phyloP scores from a whole-genome alignment of 2,113 vertebrate genomes.

The Ranitomeya variabilis region DNA sequence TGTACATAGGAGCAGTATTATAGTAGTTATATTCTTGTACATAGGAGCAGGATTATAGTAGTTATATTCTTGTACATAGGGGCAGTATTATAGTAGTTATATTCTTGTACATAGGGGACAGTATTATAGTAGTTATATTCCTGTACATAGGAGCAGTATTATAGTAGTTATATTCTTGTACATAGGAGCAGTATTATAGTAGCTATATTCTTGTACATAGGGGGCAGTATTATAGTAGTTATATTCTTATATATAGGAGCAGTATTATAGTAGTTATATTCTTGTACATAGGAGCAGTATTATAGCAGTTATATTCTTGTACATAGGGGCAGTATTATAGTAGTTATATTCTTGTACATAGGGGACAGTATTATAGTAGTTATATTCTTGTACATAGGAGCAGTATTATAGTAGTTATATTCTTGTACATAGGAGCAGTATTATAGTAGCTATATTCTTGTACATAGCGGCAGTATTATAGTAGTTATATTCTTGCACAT shows the following conservation, averaged over 20 bases:
- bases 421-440: neutral
- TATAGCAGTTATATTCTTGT: constrained; percentile 2
- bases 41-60: neutral
- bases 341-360: neutral
- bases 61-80: neutral
- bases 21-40: too few relatives aligned
- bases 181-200: neutral
- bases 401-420: neutral
- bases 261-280: constrained; percentile 8
- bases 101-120: neutral
- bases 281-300: neutral
- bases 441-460: neutral
- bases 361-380: constrained; percentile 7
- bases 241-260: too few relatives aligned
- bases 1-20: neutral
- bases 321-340: neutral
- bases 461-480: neutral
- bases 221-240: neutral
- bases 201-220: constrained; percentile 1
- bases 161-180: neutral
- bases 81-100: constrained; percentile 6
- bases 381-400: neutral
- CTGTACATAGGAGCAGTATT: neutral
- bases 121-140: neutral
- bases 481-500: constrained; percentile 3